These are phyloP conservation scores for Alviniconcha marisindica DNA, from an alignment of 1,140 invertebrate genomes.

Conservation along the genomic window DNA sequence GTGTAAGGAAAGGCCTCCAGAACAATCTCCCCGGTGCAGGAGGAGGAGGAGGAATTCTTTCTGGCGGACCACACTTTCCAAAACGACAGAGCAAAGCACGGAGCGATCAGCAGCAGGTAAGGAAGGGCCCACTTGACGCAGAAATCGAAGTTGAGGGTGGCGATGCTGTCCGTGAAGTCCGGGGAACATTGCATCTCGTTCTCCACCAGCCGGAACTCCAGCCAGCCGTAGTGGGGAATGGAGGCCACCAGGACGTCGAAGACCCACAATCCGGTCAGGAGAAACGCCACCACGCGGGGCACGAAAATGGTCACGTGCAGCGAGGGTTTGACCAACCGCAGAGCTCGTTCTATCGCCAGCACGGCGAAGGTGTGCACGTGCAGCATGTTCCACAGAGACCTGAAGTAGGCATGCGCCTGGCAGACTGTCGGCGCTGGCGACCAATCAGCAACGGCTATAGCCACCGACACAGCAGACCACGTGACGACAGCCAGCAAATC, in stretches of 20 bases:
- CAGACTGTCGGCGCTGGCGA: neutral
- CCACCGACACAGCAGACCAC: slow-evolving; percentile 9
- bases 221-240: slow-evolving; percentile 21
- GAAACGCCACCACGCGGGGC: slow-evolving; percentile 10
- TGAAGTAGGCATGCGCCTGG: slow-evolving; percentile 12
- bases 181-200: slow-evolving; percentile 3
- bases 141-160: slow-evolving; percentile 4
- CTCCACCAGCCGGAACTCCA: slow-evolving; percentile 1
- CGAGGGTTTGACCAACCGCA: slow-evolving; percentile 22
- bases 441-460: slow-evolving; percentile 17
- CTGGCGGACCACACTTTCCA: neutral
- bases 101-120: neutral
- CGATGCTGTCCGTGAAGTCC: neutral
- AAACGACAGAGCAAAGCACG: neutral
- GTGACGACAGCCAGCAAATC: slow-evolving; percentile 28
- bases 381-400: slow-evolving; percentile 15
- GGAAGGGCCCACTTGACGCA: neutral
- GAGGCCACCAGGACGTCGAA: slow-evolving; percentile 15
- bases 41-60: neutral
- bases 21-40: neutral
- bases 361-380: slow-evolving; percentile 11
- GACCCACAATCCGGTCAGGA: slow-evolving; percentile 3
- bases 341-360: slow-evolving; percentile 27
- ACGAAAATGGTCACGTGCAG: slow-evolving; percentile 24
- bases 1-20: slow-evolving; percentile 14